Conservation (phyloP, 1,140 invertebrate species). For the Wiebesia pumilae region DNA sequence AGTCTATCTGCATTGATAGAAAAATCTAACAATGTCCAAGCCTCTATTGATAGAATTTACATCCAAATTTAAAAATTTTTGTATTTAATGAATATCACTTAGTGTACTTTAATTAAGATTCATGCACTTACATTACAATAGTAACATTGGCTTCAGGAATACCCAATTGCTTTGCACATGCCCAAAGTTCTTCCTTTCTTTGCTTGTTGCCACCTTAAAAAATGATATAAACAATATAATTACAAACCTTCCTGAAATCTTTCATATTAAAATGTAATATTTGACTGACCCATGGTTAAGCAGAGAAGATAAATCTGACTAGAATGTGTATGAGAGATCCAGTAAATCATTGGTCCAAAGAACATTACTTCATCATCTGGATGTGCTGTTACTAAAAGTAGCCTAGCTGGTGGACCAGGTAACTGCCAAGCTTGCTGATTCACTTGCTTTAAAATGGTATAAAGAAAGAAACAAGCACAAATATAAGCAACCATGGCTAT, state of each 20-base stretch:
- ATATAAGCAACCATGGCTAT: constrained; percentile 67
- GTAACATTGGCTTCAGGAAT: constrained; percentile 85
- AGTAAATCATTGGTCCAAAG: constrained; percentile 92
- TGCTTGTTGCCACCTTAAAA: constrained; percentile 81
- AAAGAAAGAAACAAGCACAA: constrained; percentile 67
- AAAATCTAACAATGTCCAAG: too few relatives aligned
- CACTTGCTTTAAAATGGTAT: constrained; percentile 66
- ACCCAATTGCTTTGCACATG: constrained; percentile 86
- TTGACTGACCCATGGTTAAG: constrained; percentile 84
- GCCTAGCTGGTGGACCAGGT: constrained; percentile 73
- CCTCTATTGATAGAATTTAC: too few relatives aligned
- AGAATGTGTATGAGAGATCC: constrained; percentile 78
- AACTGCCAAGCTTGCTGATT: constrained; percentile 70
- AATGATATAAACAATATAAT: constrained; percentile 9
- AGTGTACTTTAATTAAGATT: constrained; percentile 28
- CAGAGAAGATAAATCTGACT: constrained; percentile 88
- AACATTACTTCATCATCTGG: constrained; percentile 99
- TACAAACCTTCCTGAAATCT: background rate
- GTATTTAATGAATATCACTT: too few relatives aligned
- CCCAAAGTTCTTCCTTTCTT: constrained; percentile 86
- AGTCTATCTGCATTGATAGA: too few relatives aligned
- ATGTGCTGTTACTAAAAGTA: constrained; percentile 92
- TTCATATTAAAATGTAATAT: background rate
- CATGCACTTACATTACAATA: constrained; percentile 75
- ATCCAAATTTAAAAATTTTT: too few relatives aligned